phyloP scores from a whole-genome alignment of 30 jellyfish, hydroid and myxozoan genomes.

The Pelagia noctiluca region DNA sequence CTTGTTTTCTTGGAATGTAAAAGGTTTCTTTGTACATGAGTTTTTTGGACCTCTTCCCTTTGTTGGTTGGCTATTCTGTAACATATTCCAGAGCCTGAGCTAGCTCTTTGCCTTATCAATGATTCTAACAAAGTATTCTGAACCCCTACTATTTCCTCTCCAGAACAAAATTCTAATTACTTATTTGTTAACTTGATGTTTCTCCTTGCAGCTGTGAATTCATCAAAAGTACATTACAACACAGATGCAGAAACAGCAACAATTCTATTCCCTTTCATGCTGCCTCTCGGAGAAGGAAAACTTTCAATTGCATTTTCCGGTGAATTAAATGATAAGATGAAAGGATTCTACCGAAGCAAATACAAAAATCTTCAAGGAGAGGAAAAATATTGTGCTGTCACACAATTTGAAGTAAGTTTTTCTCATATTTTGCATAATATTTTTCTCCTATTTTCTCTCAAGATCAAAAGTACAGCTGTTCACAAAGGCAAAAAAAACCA shows the following conservation, averaged over 20 bases:
- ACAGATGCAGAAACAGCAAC: constrained; percentile 80
- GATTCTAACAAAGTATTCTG: too few species aligned
- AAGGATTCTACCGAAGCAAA: constrained; percentile 97
- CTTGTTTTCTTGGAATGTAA: too few species aligned
- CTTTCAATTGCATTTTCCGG: constrained; percentile 76
- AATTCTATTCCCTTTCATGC: constrained; percentile 67
- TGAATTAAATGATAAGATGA: constrained; percentile 97
- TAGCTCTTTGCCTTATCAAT: too few species aligned
- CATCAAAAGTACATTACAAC: constrained; percentile 72
- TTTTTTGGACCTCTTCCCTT: too few species aligned
- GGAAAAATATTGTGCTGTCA: constrained; percentile 92
- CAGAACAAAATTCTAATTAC: not conserved
- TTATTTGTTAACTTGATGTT: not conserved
- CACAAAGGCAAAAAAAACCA: too few species aligned
- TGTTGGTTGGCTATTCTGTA: too few species aligned
- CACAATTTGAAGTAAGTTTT: constrained; percentile 97
- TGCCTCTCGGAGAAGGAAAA: constrained; percentile 86
- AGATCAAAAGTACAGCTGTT: too few species aligned
- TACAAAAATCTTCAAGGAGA: constrained; percentile 82
- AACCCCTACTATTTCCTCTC: not conserved
- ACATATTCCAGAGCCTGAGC: too few species aligned
- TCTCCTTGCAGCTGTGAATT: constrained; percentile 7
- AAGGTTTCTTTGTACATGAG: too few species aligned
- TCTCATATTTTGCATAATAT: too few species aligned
- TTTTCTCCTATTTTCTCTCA: not conserved